Base-by-base conservation (phyloP, 2,113 vertebrate species). In the Tiliqua scincoides region DNA sequence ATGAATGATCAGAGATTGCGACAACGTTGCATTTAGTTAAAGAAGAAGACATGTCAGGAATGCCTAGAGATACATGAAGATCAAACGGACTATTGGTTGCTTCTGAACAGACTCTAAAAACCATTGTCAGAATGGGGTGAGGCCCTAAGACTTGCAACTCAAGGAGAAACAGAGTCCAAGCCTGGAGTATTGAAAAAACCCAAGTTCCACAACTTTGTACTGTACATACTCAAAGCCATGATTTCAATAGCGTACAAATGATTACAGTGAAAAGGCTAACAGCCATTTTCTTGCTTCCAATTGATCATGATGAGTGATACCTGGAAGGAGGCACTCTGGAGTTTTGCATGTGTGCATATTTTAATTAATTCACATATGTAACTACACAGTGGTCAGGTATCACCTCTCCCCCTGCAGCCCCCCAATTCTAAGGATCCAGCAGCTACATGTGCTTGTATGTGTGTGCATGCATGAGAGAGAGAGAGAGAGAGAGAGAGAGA, bases 231-330 rank as follows among this genome's bases (percentile, higher is more conserved):
- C 81, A 72, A 8, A 17, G 5, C 71, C 27, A 87, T 88, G 87
- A 85, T 84, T 40, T 21, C 76, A 78, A 65, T 30, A 40, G 32
- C 75, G 59, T 40, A 71, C 30, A 43, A 3, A 65, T 85, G 67
- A 40, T 80, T 68, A 83, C 84, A 54, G 83, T 25, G 15, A 43
- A 43, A 21, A 92, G 75, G 83, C 65, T 40, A 8, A 54, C 1
- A 40, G 74, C 40, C 82, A 40, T 85, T 89, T 89, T 0, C 1
- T 67, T 11, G 71, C 83, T 92, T 91, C 88, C 68, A 87, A 87
- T 93, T 73, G 84, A 20, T 79, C 62, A 37, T 32, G 11, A 48
- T 88, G 40, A 86, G 63, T 84, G 54, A 21, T 61, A 77, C 68
- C 65, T 71, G 52, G 48, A 32, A 78, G 35, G 4, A 6, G 14